Base-by-base conservation (phyloP, 2,113 vertebrate species). In the Poeciliopsis turrubarensis region DNA sequence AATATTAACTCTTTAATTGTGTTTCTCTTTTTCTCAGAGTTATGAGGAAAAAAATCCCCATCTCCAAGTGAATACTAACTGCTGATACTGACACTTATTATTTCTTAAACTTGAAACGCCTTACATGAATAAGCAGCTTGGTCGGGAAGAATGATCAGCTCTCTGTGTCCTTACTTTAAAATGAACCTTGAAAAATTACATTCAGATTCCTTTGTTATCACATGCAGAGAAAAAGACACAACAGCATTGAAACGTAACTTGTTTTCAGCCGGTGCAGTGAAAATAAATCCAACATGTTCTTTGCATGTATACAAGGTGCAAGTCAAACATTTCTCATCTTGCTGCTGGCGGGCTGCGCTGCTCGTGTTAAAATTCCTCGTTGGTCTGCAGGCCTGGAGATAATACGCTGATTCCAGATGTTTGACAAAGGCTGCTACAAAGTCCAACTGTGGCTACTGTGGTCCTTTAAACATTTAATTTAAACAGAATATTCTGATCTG, bases 271-370 rank as follows among this genome's bases (percentile, higher is more conserved):
- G 25, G 3, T 25, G 26, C 17, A 57, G 26, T 8, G 25, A 72
- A 31, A 73, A 63, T 31, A 60, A 63, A 65, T 27, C 37, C 6
- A 5, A 22, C 19, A 60, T 15, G 4, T 54, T 67, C 61, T 29
- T 4, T 51, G 19, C 29, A 29, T 62, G 7, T 41, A 12, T 17
- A 30, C 0, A 44, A 15, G 41, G 41, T 44, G 14, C 5, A 47
- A 19, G 63, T 75, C 31, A 54, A 41, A 41, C 9, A 70, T 82
- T 31, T 73, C 22, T 60, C 57, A 73, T 60, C 34, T 25, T 6
- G 22, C 5, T 31, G 31, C 62, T 67, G 73, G 60, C 32, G 54
- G 77, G 71, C 37, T 66, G 17, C 47, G 71, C 60, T 69, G 41
- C 63, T 26, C 63, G 13, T 61, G 41, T 64, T 10, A 75, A 70